phyloP scores from a whole-genome alignment of 2,113 vertebrate genomes.

The Ploceus nigricollis region DNA sequence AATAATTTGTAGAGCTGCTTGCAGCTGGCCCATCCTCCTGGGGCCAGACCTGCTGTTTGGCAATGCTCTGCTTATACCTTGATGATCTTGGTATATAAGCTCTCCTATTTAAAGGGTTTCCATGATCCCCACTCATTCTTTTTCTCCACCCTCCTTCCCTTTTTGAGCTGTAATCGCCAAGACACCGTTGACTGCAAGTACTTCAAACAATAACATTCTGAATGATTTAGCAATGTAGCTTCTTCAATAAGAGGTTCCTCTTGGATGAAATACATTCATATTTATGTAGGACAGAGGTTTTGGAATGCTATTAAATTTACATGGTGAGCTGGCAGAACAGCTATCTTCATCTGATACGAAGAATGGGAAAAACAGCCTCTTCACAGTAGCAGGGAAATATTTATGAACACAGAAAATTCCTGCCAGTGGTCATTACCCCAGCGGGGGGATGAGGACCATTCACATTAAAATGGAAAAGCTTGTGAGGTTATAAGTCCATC shows the following conservation, averaged over 20 bases:
- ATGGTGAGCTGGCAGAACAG: background rate
- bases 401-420: background rate
- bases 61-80: background rate
- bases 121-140: background rate
- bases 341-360: background rate
- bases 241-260: background rate
- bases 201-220: slow-evolving; percentile 39
- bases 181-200: background rate
- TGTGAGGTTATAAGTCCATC: background rate
- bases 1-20: background rate
- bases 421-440: background rate
- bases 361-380: background rate
- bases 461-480: background rate
- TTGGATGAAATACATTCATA: background rate
- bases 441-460: background rate
- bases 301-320: slow-evolving; percentile 54
- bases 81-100: background rate
- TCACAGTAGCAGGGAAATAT: background rate
- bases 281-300: slow-evolving; percentile 38
- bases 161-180: slow-evolving; percentile 15
- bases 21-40: background rate
- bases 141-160: background rate
- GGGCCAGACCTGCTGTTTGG: slow-evolving; percentile 9
- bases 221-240: slow-evolving; percentile 37
- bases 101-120: background rate